These are phyloP conservation scores for Ceramica pisi DNA, from an alignment of 2,888 invertebrate genomes.

Conservation along the genomic window DNA sequence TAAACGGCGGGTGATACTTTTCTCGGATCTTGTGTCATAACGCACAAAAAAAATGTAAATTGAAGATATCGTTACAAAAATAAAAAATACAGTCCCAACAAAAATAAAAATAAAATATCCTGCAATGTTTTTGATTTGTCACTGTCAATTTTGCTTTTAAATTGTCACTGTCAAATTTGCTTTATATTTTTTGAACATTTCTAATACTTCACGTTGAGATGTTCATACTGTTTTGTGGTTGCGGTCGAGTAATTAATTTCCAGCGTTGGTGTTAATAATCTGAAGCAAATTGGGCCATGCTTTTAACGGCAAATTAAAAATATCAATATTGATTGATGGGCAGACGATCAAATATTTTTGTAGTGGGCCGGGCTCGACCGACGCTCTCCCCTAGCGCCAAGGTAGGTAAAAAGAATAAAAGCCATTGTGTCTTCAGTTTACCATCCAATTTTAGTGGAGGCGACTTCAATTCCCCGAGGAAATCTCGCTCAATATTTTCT, in stretches of 20 bases:
- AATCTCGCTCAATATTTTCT: slow-evolving; percentile 83
- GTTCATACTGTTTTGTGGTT: slow-evolving; percentile 4
- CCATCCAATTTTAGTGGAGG: slow-evolving; percentile 83
- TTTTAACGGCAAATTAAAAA: slow-evolving; percentile 71
- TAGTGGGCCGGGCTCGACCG: slow-evolving; percentile 11
- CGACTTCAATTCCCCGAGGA: slow-evolving; percentile 83
- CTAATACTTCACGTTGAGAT: neutral
- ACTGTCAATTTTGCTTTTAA: slow-evolving; percentile 54
- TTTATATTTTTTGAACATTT: slow-evolving; percentile 12
- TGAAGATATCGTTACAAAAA: slow-evolving; percentile 60
- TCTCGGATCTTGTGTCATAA: slow-evolving; percentile 70
- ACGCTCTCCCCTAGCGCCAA: slow-evolving; percentile 51
- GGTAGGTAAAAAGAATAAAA: slow-evolving; percentile 79
- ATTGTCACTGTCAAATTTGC: slow-evolving; percentile 56
- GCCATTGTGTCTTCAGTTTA: slow-evolving; percentile 81
- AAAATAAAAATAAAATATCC: slow-evolving; percentile 50
- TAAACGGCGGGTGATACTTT: slow-evolving; percentile 68
- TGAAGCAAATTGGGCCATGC: slow-evolving; percentile 32
- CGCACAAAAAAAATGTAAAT: slow-evolving; percentile 40
- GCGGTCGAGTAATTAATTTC: slow-evolving; percentile 31
- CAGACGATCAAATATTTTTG: slow-evolving; percentile 69
- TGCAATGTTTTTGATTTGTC: slow-evolving; percentile 39
- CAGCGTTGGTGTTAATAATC: slow-evolving; percentile 22
- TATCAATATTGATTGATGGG: slow-evolving; percentile 76
- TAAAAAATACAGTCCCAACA: slow-evolving; percentile 48